A percentile compares a stretch with the other conserved stretches of the same genome.
Evolutionary conservation across 2,113 vertebrate species (phyloP).

Genomic region (Falco punctatus): DNA sequence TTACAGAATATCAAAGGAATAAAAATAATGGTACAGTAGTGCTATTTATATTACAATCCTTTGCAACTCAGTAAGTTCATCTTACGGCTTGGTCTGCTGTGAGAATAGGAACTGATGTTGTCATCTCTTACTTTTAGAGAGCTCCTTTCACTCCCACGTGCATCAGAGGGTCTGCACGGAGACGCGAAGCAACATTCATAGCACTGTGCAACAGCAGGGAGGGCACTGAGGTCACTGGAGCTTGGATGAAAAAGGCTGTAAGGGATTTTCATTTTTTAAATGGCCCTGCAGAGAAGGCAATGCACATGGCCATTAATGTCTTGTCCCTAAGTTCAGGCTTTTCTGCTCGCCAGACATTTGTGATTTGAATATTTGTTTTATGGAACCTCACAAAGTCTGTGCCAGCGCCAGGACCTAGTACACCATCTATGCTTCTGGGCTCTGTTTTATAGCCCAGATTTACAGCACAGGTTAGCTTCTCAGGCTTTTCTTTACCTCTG

Average conservation of each 20-base stretch:
- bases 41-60: neutral
- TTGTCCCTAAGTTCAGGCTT: neutral
- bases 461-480: neutral
- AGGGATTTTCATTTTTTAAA: neutral
- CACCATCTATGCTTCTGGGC: neutral
- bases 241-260: neutral
- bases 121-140: neutral
- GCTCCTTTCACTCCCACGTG: neutral
- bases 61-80: neutral
- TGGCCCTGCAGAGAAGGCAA: neutral
- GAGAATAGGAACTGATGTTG: neutral
- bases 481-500: neutral
- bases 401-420: neutral
- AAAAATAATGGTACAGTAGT: neutral
- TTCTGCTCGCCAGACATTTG: neutral
- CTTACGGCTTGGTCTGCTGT: neutral
- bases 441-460: neutral
- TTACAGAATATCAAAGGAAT: neutral
- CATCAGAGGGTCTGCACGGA: neutral
- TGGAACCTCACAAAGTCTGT: neutral
- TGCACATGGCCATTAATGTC: neutral
- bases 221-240: neutral
- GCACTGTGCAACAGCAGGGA: neutral
- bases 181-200: neutral
- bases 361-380: neutral